Evolutionary conservation across 2,888 invertebrate species (phyloP), one percentile per base, ranked within the genome.

Genomic region (Gortyna flavago): DNA sequence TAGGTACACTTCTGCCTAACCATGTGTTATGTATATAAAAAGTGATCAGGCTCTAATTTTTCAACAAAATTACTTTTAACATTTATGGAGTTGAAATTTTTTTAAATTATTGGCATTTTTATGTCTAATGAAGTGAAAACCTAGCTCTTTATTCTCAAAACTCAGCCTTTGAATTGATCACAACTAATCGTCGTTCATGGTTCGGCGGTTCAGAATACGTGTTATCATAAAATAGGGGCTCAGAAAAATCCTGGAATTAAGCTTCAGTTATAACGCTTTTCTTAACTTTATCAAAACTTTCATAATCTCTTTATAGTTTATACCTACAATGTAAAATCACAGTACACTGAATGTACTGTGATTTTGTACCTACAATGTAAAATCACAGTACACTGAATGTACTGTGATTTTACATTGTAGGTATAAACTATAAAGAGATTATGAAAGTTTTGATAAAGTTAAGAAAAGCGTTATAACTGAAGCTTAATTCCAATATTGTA

Each of bases 121-220:
- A 38, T 62, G 87, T 65, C 72, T 68, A 87, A 86, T 87, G 83
- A 83, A 38, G 69, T 70, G 83, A 66, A 82, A 85, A 62, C 72
- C 59, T 66, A 70, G 72, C 65, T 79, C 72, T 79, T 79, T 79
- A 79, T 77, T 85, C 73, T 70, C 48, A 72, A 77, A 18, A 62
- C 38, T 76, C 64, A 62, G 73, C 59, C 64, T 77, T 75, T 77
- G 66, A 77, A 82, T 82, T 77, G 75, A 79, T 85, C 69, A 66
- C 72, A 71, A 48, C 68, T 85, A 83, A 86, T 86, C 87, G 64
- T 11, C 29, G n/a, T 85, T 87, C 75, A 82, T 79, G 83, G 77
- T 76, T 74, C 87, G 67, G 5, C 64, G 77, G 61, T 38, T 85
- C 51, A 38, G 57, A 44, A 66, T 73, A 81, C 72, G 72, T 79